phyloP scores from a whole-genome alignment of 2,113 vertebrate genomes.

The Peromyscus leucopus region DNA sequence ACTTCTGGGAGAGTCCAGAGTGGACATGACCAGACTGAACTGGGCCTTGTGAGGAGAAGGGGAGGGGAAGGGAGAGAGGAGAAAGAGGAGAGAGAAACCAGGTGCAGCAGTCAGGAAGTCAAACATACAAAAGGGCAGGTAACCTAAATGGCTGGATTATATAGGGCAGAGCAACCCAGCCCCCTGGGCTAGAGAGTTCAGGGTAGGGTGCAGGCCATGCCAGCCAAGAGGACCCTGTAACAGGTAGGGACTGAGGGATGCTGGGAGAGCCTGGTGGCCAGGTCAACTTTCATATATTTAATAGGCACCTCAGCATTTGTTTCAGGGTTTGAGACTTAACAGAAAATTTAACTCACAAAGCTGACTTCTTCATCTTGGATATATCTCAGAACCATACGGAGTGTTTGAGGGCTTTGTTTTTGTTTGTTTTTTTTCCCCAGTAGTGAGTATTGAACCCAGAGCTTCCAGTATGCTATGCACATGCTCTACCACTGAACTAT shows the following conservation, averaged over 20 bases:
- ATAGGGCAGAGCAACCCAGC: background rate
- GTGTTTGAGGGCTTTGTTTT: background rate
- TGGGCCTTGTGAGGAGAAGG: too few species aligned
- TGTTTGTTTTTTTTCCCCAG: too few species aligned
- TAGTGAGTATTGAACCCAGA: background rate
- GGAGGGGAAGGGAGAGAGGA: background rate
- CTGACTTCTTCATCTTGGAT: background rate
- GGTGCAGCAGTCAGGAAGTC: background rate
- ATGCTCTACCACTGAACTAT: background rate
- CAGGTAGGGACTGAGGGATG: background rate
- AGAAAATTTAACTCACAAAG: conserved; percentile 3
- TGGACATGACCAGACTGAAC: background rate
- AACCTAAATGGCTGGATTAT: background rate
- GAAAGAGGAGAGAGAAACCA: background rate
- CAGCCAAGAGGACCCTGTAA: background rate
- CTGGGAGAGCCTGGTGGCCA: background rate
- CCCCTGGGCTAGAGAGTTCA: background rate
- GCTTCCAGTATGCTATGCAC: background rate
- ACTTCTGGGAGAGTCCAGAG: background rate
- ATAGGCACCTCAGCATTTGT: background rate
- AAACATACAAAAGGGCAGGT: background rate
- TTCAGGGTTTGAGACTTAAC: background rate
- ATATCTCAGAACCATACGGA: background rate
- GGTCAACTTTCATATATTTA: background rate
- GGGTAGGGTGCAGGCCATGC: background rate